These are phyloP conservation scores for Odontocolon sp. DNA, from an alignment of 2,888 invertebrate genomes.

Conservation along the genomic window DNA sequence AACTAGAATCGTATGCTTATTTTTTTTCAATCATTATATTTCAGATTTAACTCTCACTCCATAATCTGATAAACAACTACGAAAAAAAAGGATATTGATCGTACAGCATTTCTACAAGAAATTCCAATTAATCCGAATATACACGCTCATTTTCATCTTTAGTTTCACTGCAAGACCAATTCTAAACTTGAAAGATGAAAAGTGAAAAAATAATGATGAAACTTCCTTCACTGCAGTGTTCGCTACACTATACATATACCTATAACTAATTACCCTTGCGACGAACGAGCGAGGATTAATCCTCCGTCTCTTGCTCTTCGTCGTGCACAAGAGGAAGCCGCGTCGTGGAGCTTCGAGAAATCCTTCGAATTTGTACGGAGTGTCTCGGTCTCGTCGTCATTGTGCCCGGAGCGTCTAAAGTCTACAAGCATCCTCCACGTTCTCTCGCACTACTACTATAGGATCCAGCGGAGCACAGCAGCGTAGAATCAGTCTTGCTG, in stretches of 20 bases:
- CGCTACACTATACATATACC: slow-evolving; percentile 13
- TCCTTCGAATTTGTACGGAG: slow-evolving; percentile 68
- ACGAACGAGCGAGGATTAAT: slow-evolving; percentile 45
- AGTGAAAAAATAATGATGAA: neutral
- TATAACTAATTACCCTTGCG: slow-evolving; percentile 51
- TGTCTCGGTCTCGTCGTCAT: slow-evolving; percentile 51
- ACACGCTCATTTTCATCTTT: neutral
- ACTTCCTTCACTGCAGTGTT: neutral
- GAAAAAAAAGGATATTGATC: neutral
- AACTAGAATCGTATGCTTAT: too few relatives aligned
- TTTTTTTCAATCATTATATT: too few relatives aligned
- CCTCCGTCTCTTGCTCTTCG: slow-evolving; percentile 52
- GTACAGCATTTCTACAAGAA: neutral
- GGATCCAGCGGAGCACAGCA: slow-evolving; percentile 5
- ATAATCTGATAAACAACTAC: too few relatives aligned
- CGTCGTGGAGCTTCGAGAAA: slow-evolving; percentile 62
- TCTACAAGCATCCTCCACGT: slow-evolving; percentile 42
- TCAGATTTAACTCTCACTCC: too few relatives aligned
- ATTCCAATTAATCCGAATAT: neutral
- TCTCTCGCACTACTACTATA: neutral
- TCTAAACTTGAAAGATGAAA: too few relatives aligned
- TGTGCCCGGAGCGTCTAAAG: slow-evolving; percentile 40
- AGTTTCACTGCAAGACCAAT: neutral
- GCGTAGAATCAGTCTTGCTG: slow-evolving; percentile 17
- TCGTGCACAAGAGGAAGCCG: slow-evolving; percentile 48